Conservation (phyloP, 2,113 vertebrate genomes). For the Xenopus tropicalis region UCB_Xtro_10.0 CM004443.2:28794001-28794500, state of each 20-base stretch:
- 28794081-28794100: too few relatives aligned
- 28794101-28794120: too few relatives aligned
- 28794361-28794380: background rate
- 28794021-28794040: too few relatives aligned
- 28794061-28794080: too few relatives aligned
- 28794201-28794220: conserved; percentile 19
- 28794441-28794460: background rate
- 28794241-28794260: conserved; percentile 9
- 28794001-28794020: too few relatives aligned
- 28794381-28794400: background rate
- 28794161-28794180: conserved; percentile 1
- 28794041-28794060: too few relatives aligned
- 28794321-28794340: background rate
- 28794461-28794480: too few relatives aligned
- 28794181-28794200: conserved; percentile 22
- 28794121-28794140: too few relatives aligned
- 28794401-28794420: conserved; percentile 2
- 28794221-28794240: background rate
- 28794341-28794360: background rate
- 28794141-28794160: conserved; percentile 11
- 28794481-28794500: too few relatives aligned
- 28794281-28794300: conserved; percentile 6
- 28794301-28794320: background rate
- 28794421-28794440: background rate
- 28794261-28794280: background rate